Conservation (phyloP, 2,888 invertebrate genomes). For the Sarcophaga rosellei region DNA sequence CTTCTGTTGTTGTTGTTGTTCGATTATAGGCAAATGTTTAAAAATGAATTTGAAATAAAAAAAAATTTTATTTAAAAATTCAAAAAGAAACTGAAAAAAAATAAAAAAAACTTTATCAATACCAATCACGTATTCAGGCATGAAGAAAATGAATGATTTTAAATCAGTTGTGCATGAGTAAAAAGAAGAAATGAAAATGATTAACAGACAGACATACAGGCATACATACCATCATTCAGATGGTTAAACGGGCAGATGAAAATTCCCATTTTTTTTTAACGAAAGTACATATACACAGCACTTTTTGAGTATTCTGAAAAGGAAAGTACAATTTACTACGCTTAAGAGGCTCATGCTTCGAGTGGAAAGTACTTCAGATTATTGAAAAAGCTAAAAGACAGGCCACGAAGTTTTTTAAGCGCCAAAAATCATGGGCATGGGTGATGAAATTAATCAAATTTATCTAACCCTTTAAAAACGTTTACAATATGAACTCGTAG, state of each 20-base stretch:
- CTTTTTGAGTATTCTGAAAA: too few species aligned
- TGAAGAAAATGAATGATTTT: constrained; percentile 43
- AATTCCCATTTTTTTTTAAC: neutral
- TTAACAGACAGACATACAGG: neutral
- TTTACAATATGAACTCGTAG: too few species aligned
- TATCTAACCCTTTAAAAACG: too few species aligned
- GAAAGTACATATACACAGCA: too few species aligned
- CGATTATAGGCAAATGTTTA: neutral
- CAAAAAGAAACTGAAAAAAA: neutral
- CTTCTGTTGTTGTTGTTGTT: neutral
- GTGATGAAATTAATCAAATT: too few species aligned
- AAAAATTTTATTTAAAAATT: neutral
- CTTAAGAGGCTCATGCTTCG: too few species aligned
- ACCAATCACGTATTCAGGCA: constrained; percentile 57
- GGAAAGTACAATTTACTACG: too few species aligned
- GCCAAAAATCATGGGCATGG: too few species aligned
- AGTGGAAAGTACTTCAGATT: too few species aligned
- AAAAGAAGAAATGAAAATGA: neutral
- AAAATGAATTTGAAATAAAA: neutral
- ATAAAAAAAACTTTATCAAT: constrained; percentile 35
- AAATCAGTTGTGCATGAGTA: constrained; percentile 43
- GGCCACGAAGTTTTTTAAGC: too few species aligned
- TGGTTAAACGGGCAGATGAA: neutral
- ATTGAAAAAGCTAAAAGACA: too few species aligned
- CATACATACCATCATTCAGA: neutral